Conservation (phyloP, 2,113 vertebrate genomes). For the Tetrao urogallus region DNA sequence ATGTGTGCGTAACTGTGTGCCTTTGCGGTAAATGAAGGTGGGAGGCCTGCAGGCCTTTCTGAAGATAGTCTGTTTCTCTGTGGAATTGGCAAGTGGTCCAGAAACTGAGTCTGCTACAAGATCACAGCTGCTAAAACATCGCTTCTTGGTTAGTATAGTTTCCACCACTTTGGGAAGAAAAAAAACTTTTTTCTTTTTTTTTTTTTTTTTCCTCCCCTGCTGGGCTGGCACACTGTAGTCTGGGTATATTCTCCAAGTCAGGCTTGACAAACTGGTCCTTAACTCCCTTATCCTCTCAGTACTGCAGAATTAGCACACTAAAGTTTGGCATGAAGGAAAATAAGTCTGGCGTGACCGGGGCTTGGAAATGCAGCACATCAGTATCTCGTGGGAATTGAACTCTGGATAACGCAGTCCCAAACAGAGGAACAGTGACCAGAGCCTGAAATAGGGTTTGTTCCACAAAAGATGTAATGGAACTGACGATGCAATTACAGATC, state of each 20-base stretch:
- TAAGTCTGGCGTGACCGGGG: conserved; percentile 49
- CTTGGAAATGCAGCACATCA: background rate
- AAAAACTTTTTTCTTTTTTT: background rate
- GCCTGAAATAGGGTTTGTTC: conserved; percentile 27
- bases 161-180: background rate
- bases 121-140: conserved; percentile 50
- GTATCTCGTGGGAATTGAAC: background rate
- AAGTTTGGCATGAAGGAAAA: conserved; percentile 26
- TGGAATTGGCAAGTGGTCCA: background rate
- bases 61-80: background rate
- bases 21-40: background rate
- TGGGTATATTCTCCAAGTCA: conserved; percentile 49
- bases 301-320: background rate
- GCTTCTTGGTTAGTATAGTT: background rate
- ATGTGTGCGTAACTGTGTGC: background rate
- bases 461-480: conserved; percentile 1
- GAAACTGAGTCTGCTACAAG: background rate
- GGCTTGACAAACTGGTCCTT: conserved; percentile 26
- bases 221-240: background rate
- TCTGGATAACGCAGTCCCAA: background rate
- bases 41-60: background rate
- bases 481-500: background rate
- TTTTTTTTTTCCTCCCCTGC: background rate
- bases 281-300: background rate
- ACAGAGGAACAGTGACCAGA: background rate